Percentiles rank a stretch among this genome's conserved stretches.
Conservation (phyloP, 2,888 invertebrate genomes). For the Trachelus iudaicus region DNA sequence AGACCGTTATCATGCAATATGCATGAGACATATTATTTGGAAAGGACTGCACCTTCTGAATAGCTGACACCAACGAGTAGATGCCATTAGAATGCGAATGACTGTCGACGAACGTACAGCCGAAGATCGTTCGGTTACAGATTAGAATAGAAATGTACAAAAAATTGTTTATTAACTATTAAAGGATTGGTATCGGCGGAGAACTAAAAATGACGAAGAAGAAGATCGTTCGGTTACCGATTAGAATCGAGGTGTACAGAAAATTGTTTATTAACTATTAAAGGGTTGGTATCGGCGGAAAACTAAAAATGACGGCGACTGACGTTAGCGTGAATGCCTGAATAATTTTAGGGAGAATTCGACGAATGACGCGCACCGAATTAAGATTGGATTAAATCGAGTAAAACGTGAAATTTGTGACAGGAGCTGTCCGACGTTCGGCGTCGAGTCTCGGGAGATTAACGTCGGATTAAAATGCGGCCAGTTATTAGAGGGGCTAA, state of each 20-base stretch:
- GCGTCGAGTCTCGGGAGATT: slow-evolving; percentile 46
- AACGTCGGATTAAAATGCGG: slow-evolving; percentile 59
- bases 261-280: not conserved
- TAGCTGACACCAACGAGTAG: not conserved
- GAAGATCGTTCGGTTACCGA: not conserved
- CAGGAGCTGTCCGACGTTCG: slow-evolving; percentile 23
- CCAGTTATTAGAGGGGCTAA: slow-evolving; percentile 57
- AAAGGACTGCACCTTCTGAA: not conserved
- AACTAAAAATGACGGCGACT: not conserved
- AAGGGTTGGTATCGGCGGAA: not conserved
- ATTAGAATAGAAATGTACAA: not conserved
- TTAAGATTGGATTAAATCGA: slow-evolving; percentile 40
- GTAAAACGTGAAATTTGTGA: slow-evolving; percentile 41
- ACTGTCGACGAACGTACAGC: not conserved
- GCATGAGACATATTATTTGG: not conserved
- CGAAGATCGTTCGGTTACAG: not conserved
- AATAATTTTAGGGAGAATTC: not conserved
- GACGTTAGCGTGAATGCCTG: not conserved
- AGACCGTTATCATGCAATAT: not conserved
- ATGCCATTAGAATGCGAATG: not conserved
- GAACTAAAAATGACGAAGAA: not conserved
- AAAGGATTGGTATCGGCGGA: not conserved
- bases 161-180: not conserved
- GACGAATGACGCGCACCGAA: slow-evolving; percentile 19
- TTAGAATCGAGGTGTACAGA: not conserved